A percentile compares a stretch with the other conserved stretches of the same genome.
These are phyloP conservation scores for Microchirus variegatus DNA, from an alignment of 2,797 vertebrate genomes.

Conservation along the genomic window DNA sequence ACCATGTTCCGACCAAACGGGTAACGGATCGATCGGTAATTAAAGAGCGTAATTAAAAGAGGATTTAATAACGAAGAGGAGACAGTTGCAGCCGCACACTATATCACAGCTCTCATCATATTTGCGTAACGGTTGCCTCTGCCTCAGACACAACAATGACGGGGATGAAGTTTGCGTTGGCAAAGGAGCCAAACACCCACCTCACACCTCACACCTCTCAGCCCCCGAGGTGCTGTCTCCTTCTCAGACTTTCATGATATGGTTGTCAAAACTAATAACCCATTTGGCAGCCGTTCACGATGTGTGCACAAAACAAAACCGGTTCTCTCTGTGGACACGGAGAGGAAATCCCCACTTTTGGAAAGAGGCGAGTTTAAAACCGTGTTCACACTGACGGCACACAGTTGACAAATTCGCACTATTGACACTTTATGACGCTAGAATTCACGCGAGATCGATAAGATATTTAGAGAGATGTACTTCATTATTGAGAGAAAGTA, in stretches of 20 bases:
- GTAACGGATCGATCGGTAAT: too few species aligned
- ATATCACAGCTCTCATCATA: background rate
- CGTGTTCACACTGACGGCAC: too few species aligned
- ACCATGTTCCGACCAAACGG: too few species aligned
- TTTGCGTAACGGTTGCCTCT: background rate
- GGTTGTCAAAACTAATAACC: background rate
- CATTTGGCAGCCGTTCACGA: background rate
- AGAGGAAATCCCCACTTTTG: constrained; percentile 14
- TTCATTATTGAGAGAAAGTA: too few species aligned
- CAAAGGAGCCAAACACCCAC: constrained; percentile 21
- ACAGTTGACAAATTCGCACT: too few species aligned
- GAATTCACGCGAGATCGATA: too few species aligned
- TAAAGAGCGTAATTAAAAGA: too few species aligned
- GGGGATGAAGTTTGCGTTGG: constrained; percentile 16
- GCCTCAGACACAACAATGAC: constrained; percentile 57
- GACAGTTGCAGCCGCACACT: too few species aligned
- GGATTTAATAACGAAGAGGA: too few species aligned
- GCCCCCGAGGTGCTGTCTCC: too few species aligned
- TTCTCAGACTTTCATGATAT: background rate
- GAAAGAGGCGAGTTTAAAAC: background rate
- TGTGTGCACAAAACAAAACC: background rate
- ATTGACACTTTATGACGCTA: too few species aligned
- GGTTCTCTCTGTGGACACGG: background rate
- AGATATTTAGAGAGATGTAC: too few species aligned
- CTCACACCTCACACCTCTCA: background rate